A percentile compares a stretch with the other conserved stretches of the same genome.
phyloP scores from a whole-genome alignment of 1,140 invertebrate species.

The Temnothorax curvispinosus region DNA sequence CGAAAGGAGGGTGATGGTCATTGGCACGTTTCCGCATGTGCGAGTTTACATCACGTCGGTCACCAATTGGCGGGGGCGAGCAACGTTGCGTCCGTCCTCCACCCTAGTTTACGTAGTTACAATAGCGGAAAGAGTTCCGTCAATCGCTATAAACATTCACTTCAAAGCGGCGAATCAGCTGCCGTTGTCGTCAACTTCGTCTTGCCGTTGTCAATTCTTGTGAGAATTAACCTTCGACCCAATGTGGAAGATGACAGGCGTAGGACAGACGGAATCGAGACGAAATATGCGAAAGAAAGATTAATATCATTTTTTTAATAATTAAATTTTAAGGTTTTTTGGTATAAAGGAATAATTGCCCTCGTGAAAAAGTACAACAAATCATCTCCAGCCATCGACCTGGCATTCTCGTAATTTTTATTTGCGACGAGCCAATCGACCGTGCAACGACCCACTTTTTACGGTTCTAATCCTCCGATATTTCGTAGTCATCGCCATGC shows the following conservation, averaged over 20 bases:
- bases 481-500: constrained; percentile 28
- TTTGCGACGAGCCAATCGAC: constrained; percentile 24
- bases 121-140: constrained; percentile 47
- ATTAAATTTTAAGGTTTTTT: not conserved
- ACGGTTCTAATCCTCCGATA: constrained; percentile 17
- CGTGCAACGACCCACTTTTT: constrained; percentile 24
- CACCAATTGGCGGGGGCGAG: constrained; percentile 20
- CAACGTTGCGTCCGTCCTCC: constrained; percentile 33
- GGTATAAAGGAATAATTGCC: not conserved
- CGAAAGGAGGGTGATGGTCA: constrained; percentile 52
- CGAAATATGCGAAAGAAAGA: not conserved
- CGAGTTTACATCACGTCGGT: constrained; percentile 12
- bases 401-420: constrained; percentile 31
- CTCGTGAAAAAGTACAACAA: not conserved
- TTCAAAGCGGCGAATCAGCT: constrained; percentile 71
- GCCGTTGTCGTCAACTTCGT: constrained; percentile 62
- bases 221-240: constrained; percentile 60
- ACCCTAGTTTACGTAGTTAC: constrained; percentile 56
- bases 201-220: constrained; percentile 53
- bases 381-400: not conserved
- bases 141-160: constrained; percentile 69
- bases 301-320: not conserved
- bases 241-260: not conserved
- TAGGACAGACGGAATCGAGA: no score
- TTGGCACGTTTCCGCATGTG: constrained; percentile 60